Evolutionary conservation across 1,140 invertebrate genomes (phyloP).

Genomic region (Bombus impatiens): DNA sequence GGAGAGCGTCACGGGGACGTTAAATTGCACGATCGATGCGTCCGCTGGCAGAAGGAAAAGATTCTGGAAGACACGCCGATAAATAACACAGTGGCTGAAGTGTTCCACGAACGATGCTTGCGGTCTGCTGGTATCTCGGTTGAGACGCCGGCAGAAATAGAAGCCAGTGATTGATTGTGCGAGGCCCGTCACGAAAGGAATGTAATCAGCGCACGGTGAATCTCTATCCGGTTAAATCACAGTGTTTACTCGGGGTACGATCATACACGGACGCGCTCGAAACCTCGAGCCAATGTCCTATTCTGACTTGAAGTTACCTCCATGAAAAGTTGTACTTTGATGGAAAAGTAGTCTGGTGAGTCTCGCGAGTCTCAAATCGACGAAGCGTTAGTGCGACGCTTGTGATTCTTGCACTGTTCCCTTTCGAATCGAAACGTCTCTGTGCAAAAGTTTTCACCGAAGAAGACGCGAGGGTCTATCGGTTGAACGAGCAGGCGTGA

Average conservation of each 20-base stretch:
- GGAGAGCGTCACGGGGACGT: neutral
- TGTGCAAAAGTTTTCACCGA: neutral
- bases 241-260: constrained; percentile 25
- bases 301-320: too few relatives aligned
- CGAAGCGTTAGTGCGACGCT: too few relatives aligned
- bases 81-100: constrained; percentile 3
- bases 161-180: constrained; percentile 36
- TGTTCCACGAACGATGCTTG: constrained; percentile 9
- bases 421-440: too few relatives aligned
- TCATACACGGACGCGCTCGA: neutral
- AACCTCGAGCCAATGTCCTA: neutral
- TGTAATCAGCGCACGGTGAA: constrained; percentile 37
- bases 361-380: neutral
- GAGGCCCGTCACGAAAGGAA: constrained; percentile 25
- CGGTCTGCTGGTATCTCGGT: constrained; percentile 1
- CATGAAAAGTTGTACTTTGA: too few relatives aligned
- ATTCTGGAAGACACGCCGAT: neutral
- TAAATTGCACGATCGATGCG: neutral
- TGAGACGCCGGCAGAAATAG: constrained; percentile 36
- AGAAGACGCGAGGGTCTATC: neutral
- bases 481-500: too few relatives aligned
- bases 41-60: neutral
- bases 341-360: constrained; percentile 1
- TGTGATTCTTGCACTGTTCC: neutral
- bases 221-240: constrained; percentile 27